Conservation (phyloP, 2,888 invertebrate species). For the Drosophila longiperda region DNA sequence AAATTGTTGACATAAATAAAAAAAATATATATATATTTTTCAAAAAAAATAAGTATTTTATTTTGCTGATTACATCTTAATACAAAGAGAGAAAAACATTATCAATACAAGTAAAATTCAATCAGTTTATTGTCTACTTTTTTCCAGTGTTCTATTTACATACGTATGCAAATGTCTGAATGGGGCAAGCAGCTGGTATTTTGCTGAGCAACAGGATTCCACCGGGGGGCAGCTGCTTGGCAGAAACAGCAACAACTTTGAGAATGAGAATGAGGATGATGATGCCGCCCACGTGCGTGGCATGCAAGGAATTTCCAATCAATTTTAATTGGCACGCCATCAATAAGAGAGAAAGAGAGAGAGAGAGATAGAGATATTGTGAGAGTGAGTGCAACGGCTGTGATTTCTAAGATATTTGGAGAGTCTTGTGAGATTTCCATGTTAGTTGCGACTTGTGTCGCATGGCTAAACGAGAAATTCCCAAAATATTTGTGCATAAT, state of each 20-base stretch:
- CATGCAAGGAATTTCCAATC: slow-evolving; percentile 84
- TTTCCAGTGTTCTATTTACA: not conserved
- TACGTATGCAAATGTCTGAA: slow-evolving; percentile 55
- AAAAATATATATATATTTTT: too few species aligned
- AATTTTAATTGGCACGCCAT: slow-evolving; percentile 84
- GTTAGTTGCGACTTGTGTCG: slow-evolving; percentile 45
- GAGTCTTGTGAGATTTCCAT: slow-evolving; percentile 40
- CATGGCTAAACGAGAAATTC: slow-evolving; percentile 66
- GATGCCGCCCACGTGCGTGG: slow-evolving; percentile 73
- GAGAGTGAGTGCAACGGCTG: not conserved
- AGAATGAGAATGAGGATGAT: slow-evolving; percentile 1
- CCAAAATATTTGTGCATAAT: slow-evolving; percentile 81
- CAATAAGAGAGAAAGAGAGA: slow-evolving; percentile 66
- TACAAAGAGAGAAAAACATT: not conserved
- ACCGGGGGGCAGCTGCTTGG: slow-evolving; percentile 36
- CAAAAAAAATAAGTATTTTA: not conserved
- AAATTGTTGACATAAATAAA: not conserved
- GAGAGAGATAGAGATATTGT: not conserved
- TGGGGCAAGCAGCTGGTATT: slow-evolving; percentile 52
- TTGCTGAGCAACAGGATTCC: slow-evolving; percentile 39
- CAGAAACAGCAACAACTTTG: not conserved
- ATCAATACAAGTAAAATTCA: not conserved
- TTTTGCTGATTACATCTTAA: not conserved
- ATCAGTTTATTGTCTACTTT: not conserved
- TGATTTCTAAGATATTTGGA: slow-evolving; percentile 7